Evolutionary conservation across 92 coral and sea anemone species (phyloP).

Genomic region (Meandrina meandrites): DNA sequence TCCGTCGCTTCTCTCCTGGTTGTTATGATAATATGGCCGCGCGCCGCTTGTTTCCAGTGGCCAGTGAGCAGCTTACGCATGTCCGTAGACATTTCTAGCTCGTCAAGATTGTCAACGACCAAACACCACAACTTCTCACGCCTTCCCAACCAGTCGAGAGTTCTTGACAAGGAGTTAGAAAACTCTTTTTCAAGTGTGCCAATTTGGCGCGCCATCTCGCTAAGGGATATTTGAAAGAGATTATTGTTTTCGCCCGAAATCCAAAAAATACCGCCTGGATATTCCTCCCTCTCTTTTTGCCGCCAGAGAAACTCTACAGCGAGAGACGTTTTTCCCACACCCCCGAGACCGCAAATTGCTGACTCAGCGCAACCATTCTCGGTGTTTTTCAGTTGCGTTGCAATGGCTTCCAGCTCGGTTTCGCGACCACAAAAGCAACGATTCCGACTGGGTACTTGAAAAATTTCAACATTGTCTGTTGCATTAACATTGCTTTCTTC

Average conservation of each 20-base stretch:
- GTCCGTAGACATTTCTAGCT: constrained; percentile 59
- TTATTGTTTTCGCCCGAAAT: constrained; percentile 78
- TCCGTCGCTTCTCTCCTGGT: constrained; percentile 74
- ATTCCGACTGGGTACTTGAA: constrained; percentile 67
- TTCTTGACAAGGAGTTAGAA: constrained; percentile 55
- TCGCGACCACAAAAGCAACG: constrained; percentile 66
- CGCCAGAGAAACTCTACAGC: constrained; percentile 76
- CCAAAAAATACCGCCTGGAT: constrained; percentile 87
- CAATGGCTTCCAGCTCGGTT: constrained; percentile 49
- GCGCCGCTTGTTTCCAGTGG: constrained; percentile 63
- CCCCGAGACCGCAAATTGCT: constrained; percentile 84
- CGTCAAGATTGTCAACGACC: constrained; percentile 80
- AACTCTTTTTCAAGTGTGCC: constrained; percentile 69
- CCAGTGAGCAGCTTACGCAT: constrained; percentile 71
- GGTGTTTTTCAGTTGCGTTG: constrained; percentile 22
- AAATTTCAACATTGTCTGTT: constrained; percentile 1
- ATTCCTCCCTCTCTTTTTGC: constrained; percentile 5
- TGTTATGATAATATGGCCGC: constrained; percentile 77
- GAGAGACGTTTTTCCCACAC: constrained; percentile 87
- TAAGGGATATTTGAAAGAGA: constrained; percentile 63
- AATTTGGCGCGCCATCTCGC: constrained; percentile 68
- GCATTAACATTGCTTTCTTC: neutral
- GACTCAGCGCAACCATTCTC: constrained; percentile 39
- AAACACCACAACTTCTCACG: constrained; percentile 64
- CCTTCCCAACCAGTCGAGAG: constrained; percentile 57